A percentile compares a stretch with the other conserved stretches of the same genome.
Evolutionary conservation across 2,888 invertebrate species (phyloP).

Genomic region (Ormyrus thymus): DNA sequence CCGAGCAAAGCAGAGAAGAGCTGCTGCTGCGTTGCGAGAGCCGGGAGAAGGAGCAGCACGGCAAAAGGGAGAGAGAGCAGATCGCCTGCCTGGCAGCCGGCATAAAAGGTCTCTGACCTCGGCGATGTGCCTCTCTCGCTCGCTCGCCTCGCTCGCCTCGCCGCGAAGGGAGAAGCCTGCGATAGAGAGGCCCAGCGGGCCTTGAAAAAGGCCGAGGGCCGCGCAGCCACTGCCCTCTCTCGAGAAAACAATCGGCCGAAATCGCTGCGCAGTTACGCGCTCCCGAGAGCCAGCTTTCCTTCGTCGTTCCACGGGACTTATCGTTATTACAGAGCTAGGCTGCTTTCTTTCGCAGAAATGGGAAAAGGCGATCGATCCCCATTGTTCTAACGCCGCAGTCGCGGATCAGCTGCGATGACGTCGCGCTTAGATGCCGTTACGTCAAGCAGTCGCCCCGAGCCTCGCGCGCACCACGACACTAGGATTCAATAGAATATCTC

Average conservation of each 20-base stretch:
- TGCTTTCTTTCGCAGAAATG: too few relatives aligned
- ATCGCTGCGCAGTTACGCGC: too few relatives aligned
- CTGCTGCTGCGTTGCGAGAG: constrained; percentile 12
- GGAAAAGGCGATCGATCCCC: too few relatives aligned
- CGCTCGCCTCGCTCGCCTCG: not conserved
- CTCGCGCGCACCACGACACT: too few relatives aligned
- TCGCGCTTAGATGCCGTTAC: too few relatives aligned
- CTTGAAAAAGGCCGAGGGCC: constrained; percentile 52
- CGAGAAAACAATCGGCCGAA: constrained; percentile 43
- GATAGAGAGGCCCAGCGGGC: constrained; percentile 38
- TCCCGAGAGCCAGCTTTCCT: too few relatives aligned
- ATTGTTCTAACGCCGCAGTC: too few relatives aligned
- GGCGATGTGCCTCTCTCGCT: constrained; percentile 61
- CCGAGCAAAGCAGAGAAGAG: constrained; percentile 59
- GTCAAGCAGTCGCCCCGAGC: too few relatives aligned
- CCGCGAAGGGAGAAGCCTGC: not conserved
- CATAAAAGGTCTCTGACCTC: constrained; percentile 73
- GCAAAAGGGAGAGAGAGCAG: constrained; percentile 55
- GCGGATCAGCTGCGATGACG: too few relatives aligned
- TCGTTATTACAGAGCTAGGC: too few relatives aligned
- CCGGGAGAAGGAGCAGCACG: constrained; percentile 34
- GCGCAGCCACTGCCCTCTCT: constrained; percentile 23
- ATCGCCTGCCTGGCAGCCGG: constrained; percentile 68
- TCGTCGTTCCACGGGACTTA: too few relatives aligned
- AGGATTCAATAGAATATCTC: too few relatives aligned